Base-by-base conservation (phyloP, 2,888 invertebrate genomes). In the Augochlorella aurata region DNA sequence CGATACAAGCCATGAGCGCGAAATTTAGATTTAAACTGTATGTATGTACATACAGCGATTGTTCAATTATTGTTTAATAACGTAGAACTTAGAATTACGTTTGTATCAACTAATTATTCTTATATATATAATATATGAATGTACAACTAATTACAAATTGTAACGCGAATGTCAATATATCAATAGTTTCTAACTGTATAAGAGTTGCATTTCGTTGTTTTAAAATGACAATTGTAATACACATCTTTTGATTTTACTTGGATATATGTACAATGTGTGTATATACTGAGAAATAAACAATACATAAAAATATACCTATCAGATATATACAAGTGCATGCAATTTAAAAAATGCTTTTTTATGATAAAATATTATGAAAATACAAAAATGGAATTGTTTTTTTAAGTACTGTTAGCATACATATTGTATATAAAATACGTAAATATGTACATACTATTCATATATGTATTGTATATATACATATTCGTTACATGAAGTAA, bases 21-120 rank as follows among this genome's bases (percentile, higher is more conserved):
- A 79, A 82, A 63, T 21, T 83, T 74, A 21, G 9, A 85, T 75
- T 78, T 67, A 58, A 70, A 71, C 74, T 49, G 16, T 3, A 5
- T 38, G 38, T 5, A 38, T 7, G 38, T 38, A 38, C 7, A 38
- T 63, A 16, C 67, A 21, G 47, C 14, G 21, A 52, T 47, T 52
- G 2, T n/a, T 12, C 44, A 8, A 29, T 52, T 67, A 63, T 70
- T 66, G 45, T 50, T 2, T 21, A 47, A 68, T 58, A 44, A 58
- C 18, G 7, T 68, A 54, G 12, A 61, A 69, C 29, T 61, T 63
- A n/a, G 10, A 38, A 49, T 12, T 49, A 44, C 9, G n/a, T 24
- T 71, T 61, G 38, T 14, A 61, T 29, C 24, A 45, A 0, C 38
- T 50, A n/a, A 18, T 58, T 65, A 50, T 29, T 50, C 58, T 38